Conservation (phyloP, 2,888 invertebrate genomes). For the Drosophila aldrichi region DNA sequence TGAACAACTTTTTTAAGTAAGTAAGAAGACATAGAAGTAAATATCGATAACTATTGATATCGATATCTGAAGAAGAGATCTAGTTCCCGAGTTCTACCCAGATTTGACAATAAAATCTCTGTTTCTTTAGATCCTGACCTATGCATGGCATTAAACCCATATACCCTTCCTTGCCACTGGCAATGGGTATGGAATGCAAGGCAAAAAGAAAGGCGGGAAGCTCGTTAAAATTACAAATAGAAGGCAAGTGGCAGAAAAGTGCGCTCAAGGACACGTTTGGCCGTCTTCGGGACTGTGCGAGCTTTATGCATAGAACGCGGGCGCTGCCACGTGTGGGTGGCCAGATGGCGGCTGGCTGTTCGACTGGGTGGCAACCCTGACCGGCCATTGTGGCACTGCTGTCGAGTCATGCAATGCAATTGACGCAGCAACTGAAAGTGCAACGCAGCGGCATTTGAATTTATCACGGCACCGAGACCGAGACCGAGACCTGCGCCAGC, state of each 20-base stretch:
- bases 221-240: conserved; percentile 79
- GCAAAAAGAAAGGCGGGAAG: conserved; percentile 33
- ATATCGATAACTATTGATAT: too few relatives aligned
- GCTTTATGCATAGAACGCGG: neutral
- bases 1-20: too few relatives aligned
- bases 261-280: conserved; percentile 77
- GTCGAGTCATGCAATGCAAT: conserved; percentile 44
- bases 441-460: conserved; percentile 48
- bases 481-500: conserved; percentile 51
- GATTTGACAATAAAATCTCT: neutral
- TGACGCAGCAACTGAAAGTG: conserved; percentile 6
- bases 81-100: neutral
- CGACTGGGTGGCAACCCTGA: conserved; percentile 19
- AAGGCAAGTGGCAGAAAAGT: conserved; percentile 80
- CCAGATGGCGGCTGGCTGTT: conserved; percentile 2
- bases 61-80: neutral
- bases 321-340: conserved; percentile 5
- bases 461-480: conserved; percentile 62
- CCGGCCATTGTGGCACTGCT: conserved; percentile 7
- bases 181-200: neutral
- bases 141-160: neutral
- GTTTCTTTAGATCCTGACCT: neutral
- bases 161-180: neutral
- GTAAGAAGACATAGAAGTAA: too few relatives aligned
- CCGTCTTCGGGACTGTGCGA: conserved; percentile 43